Base-by-base conservation (phyloP, 2,888 invertebrate genomes). In the Crematogaster levior region DNA sequence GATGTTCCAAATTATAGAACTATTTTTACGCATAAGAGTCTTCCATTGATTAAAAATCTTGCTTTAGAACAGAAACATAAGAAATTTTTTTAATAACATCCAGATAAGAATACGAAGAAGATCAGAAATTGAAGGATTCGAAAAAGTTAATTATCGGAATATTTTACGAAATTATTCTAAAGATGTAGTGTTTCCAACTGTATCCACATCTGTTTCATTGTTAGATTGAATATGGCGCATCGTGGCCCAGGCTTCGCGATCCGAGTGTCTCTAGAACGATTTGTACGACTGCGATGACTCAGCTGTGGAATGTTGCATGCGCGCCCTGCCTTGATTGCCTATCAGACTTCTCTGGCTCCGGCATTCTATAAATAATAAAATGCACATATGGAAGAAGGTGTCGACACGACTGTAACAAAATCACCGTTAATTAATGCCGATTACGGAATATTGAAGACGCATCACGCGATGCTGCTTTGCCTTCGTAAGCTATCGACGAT, bases 281-380 rank as follows among this genome's bases (percentile, higher is more conserved):
- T 90, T 82, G 84, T 87, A 85, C 83, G 81, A 84, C 68, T 56
- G 68, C 66, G 88, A 87, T 92, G 92, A 92, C 88, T 92, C 92
- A 92, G 90, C 86, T 56, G 58, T 80, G 92, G 92, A 92, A 92
- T 91, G 91, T 88, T 86, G 88, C 89, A 91, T 91, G 84, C 88
- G 90, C 87, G 89, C 90, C 90, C 88, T 90, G 91, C 90, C 92
- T 92, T 90, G 92, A 92, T 92, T 91, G 91, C 90, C 92, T 92
- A 91, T 92, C 91, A 91, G 91, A 91, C 12, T 89, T 89, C 81
- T 84, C 80, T 58, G 82, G 81, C 87, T 85, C 79, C 80, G 65
- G 21, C 81, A 30, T 87, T 89, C 89, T 87, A 90, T 90, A 90
- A 90, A 90, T 90, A 90, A 90, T 90, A 86, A 86, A 74, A 74